Evolutionary conservation across 2,113 vertebrate genomes (phyloP), one percentile per base, ranked within the genome.

Genomic region (Sceloporus tristichus): DNA sequence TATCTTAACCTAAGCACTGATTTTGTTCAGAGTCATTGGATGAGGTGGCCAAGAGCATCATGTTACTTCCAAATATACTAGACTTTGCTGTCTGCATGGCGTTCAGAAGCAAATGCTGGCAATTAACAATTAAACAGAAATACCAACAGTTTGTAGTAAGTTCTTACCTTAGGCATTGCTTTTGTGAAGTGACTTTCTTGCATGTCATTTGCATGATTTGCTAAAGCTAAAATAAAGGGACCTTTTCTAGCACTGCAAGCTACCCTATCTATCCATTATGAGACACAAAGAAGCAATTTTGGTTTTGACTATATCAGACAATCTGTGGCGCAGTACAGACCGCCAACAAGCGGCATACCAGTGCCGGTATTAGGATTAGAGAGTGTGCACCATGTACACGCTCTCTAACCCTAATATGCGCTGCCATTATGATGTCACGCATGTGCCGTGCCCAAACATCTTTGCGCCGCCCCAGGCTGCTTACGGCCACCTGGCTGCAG

Each of bases 101-200:
- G 62, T 88, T 95, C 92, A 94, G 87, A 95, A 86, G 96, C 93
- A 96, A 95, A 95, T 85, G 91, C 83, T 96, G 88, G 93, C 93
- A 97, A 94, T 96, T 96, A 97, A 94, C 97, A 97, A 96, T 93
- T 90, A 95, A 97, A 97, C 93, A 88, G 11, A 78, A 95, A 98
- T 98, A 98, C 97, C 97, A 98, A 97, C 96, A 86, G 93, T 2
- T 92, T 91, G 91, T 94, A 91, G 75, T 81, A 80, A 80, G 65
- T 94, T 85, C 92, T 85, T 93, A 71, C 27, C 62, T 16, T 89
- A 93, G 29, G 85, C 92, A 91, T 94, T 92, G 90, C 48, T 85
- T 0, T 73, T 68, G 73, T n/a, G 21, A 27, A 88, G 4, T 70
- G 27, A 27, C 10, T 84, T 0, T 79, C 54, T 73, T 42, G 21